Percentiles rank a stretch among this genome's conserved stretches.
These are phyloP conservation scores for Drosophila paracracens DNA, from an alignment of 2,888 invertebrate genomes.

Conservation along the genomic window DNA sequence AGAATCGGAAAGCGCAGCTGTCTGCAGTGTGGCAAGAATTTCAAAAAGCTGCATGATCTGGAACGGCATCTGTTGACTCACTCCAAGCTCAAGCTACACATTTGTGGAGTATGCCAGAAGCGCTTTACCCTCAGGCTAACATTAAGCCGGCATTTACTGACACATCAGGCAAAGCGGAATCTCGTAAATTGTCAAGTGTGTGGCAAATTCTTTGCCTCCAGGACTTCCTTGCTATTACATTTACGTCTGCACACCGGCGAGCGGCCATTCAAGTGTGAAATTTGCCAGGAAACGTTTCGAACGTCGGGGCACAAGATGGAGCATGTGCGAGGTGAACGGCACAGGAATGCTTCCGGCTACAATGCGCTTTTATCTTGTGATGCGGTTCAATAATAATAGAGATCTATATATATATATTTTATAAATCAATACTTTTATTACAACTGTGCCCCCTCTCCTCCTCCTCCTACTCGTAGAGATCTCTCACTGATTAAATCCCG, in stretches of 20 bases:
- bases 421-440: slow-evolving; percentile 36
- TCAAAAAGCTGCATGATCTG: slow-evolving; percentile 69
- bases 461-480: not conserved
- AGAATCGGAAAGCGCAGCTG: slow-evolving; percentile 12
- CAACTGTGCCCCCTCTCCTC: slow-evolving; percentile 17
- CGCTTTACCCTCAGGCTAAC: slow-evolving; percentile 34
- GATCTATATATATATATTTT: slow-evolving; percentile 14
- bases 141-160: slow-evolving; percentile 28
- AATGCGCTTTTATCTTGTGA: slow-evolving; percentile 12
- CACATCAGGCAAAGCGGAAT: slow-evolving; percentile 26
- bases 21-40: slow-evolving; percentile 41
- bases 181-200: slow-evolving; percentile 50
- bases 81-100: slow-evolving; percentile 64
- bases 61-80: slow-evolving; percentile 71
- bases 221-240: slow-evolving; percentile 64
- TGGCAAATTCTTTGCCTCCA: slow-evolving; percentile 69
- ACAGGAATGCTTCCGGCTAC: slow-evolving; percentile 12
- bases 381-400: slow-evolving; percentile 15
- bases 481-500: slow-evolving; percentile 78
- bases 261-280: slow-evolving; percentile 73
- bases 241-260: slow-evolving; percentile 74
- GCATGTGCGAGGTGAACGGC: slow-evolving; percentile 59
- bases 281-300: slow-evolving; percentile 71
- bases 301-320: slow-evolving; percentile 78
- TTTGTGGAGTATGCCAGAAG: slow-evolving; percentile 33